Base-by-base conservation (phyloP, 2,113 vertebrate genomes). In the Thomomys bottae region DNA sequence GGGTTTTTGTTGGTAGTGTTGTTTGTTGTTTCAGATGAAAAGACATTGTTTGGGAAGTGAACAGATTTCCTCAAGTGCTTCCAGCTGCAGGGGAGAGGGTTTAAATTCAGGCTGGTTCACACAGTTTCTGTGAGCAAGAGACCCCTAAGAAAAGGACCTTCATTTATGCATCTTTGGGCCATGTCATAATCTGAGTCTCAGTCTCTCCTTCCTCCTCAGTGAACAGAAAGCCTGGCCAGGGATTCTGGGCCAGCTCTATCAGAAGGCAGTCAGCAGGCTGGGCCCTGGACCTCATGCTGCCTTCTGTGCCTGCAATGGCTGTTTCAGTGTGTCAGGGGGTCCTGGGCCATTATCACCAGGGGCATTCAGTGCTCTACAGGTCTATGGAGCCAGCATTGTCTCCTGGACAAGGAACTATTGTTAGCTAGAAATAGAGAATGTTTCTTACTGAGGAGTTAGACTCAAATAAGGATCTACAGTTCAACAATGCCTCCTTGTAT, bases 401-500 rank as follows among this genome's bases (percentile, higher is more conserved):
- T 93, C 23, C 36, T 7, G 40, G 59, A 97, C 92, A 97, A 96
- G 89, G 89, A 86, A 23, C 66, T 45, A 82, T 94, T 96, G 94
- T 97, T 63, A 0, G 18, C 17, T 57, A 93, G 90, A 92, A 95
- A 95, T 32, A 95, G 70, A 95, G 93, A 61, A 82, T 91, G 89
- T 88, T 95, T 95, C 84, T 96, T 77, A 63, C 77, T 72, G 70
- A 70, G 32, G 42, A 93, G 77, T 93, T 90, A 76, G 79, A 42
- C 64, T 92, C 72, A 72, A 95, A 87, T 80, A 88, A 88, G 66
- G 76, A 95, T 79, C 73, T 73, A 63, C 59, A 89, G 75, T 95
- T 93, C 87, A 92, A 95, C 90, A 95, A 92, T 90, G 84, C 59
- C 42, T 87, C 70, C 67, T 94, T 95, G 94, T 95, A 61, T 92